These are phyloP conservation scores for Botia kubotai DNA, from an alignment of 2,797 vertebrate species.

Conservation along the genomic window DNA sequence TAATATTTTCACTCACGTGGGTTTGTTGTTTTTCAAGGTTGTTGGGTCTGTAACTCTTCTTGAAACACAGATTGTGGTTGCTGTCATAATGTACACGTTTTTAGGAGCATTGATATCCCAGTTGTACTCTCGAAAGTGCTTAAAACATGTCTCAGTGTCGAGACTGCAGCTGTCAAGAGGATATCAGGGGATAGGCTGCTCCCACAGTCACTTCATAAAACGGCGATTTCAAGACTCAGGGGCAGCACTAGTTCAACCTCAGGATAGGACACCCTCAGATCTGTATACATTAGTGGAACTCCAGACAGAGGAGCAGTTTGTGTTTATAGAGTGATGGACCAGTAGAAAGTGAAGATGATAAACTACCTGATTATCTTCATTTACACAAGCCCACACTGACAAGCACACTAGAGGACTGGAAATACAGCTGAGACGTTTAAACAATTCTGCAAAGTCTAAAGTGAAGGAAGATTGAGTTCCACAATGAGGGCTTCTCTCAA, in stretches of 20 bases:
- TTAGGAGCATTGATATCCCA: conserved; percentile 47
- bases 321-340: conserved; percentile 69
- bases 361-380: background rate
- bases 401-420: conserved; percentile 57
- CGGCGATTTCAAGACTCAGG: background rate
- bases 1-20: conserved; percentile 11
- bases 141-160: conserved; percentile 9
- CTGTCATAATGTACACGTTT: conserved; percentile 56
- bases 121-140: background rate
- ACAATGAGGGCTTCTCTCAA: conserved; percentile 70
- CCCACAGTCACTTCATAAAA: background rate
- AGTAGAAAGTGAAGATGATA: conserved; percentile 10
- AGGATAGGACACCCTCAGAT: background rate
- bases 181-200: background rate
- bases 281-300: conserved; percentile 66
- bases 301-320: conserved; percentile 71
- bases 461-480: conserved; percentile 63
- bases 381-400: conserved; percentile 8
- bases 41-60: background rate
- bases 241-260: background rate
- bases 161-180: conserved; percentile 9
- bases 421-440: conserved; percentile 58
- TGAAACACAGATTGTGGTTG: background rate
- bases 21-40: conserved; percentile 38
- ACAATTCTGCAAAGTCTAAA: conserved; percentile 28